Evolutionary conservation across 2,888 invertebrate genomes (phyloP), one percentile per base, ranked within the genome.

Genomic region (Rosalia funebris): DNA sequence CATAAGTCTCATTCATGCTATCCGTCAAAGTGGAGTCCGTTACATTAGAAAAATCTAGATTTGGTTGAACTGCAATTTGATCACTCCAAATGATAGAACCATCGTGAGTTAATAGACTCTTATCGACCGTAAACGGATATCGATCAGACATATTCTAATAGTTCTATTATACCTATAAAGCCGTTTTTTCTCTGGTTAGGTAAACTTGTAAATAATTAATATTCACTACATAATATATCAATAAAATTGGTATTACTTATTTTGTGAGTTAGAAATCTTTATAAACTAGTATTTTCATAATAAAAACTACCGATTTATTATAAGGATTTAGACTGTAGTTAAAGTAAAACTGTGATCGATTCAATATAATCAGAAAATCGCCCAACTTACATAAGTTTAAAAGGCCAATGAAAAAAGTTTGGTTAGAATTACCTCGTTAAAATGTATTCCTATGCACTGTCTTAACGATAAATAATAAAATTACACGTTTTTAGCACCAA

Each of bases 1-100:
- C 70, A 67, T 76, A 81, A 17, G 69, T 69, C 52, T 79, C 79
- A 61, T 73, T 76, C 11, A 75, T 68, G 42, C 71, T 72, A 37
- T 76, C 77, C n/a, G 69, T 69, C 52, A 76, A 17, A 20, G 53
- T 17, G 45, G 60, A 57, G 31, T 57, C 57, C 34, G 45, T 36
- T 4, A 57, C 36, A 39, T 47, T 54, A 11, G 61, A 58, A 16
- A 61, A 54, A 31, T 57, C 50, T 12, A 66, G 46, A 3, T 59
- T 47, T 16, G 44, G 48, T 25, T 53, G 44, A 12, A 36, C 48
- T 14, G 55, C 50, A 25, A 60, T 37, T 52, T 55, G 44, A 25
- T 61, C 60, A 32, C 48, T 53, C 65, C 65, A 65, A 25, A 53
- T 45, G 11, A 56, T 45, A 14, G 53, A 15, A 19, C 47, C 45